Evolutionary conservation across 2,797 vertebrate genomes (phyloP).

Genomic region (Acanthopagrus latus): DNA sequence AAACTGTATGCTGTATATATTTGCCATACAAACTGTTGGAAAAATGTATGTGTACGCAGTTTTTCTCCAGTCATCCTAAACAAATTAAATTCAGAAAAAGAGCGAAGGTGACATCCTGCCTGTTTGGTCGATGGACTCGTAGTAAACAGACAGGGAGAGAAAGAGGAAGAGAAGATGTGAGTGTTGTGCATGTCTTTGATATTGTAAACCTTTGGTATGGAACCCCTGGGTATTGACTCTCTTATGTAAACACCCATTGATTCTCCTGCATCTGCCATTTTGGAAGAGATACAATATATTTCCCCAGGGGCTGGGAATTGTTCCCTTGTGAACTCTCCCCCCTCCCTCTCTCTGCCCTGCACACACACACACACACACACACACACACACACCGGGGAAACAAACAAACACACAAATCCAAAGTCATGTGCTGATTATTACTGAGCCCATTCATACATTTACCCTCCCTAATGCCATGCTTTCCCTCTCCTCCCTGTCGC

Average conservation of each 20-base stretch:
- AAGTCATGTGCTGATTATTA: conserved; percentile 54
- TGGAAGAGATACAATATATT: conserved; percentile 82
- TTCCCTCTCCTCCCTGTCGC: conserved; percentile 2
- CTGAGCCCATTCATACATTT: conserved; percentile 52
- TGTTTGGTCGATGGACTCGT: conserved; percentile 27
- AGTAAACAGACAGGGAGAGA: conserved; percentile 8
- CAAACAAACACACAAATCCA: conserved; percentile 35
- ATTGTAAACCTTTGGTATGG: conserved; percentile 68
- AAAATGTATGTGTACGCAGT: conserved; percentile 1
- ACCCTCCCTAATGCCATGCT: conserved; percentile 33
- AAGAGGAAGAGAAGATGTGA: conserved; percentile 30
- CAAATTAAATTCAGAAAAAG: conserved; percentile 17
- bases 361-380: neutral
- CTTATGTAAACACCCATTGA: conserved; percentile 86
- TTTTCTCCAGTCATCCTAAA: conserved; percentile 21
- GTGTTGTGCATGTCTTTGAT: conserved; percentile 69
- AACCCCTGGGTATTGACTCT: conserved; percentile 78
- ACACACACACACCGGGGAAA: neutral
- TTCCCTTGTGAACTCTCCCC: conserved; percentile 37
- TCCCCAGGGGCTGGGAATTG: conserved; percentile 75
- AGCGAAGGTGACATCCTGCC: conserved; percentile 3
- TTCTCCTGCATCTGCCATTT: conserved; percentile 81
- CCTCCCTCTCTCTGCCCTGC: neutral
- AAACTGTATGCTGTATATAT: conserved; percentile 1
- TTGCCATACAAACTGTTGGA: conserved; percentile 33